phyloP scores from a whole-genome alignment of 2,113 vertebrate genomes.

The Podilymbus podiceps region DNA sequence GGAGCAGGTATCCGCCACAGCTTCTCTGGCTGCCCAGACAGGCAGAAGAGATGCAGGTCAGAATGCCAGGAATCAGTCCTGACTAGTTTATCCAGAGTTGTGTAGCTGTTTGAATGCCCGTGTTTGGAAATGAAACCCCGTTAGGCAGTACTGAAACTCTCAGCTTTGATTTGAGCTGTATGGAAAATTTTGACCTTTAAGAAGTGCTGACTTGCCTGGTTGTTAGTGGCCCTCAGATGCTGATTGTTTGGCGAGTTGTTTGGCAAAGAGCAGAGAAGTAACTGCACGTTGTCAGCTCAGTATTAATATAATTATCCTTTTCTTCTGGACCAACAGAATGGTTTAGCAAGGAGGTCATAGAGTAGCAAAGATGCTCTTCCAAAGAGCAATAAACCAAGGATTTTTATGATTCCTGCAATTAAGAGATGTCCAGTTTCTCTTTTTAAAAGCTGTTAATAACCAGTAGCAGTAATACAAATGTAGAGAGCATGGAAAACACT shows the following conservation, averaged over 20 bases:
- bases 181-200: not conserved
- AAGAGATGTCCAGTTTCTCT: not conserved
- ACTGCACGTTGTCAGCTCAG: not conserved
- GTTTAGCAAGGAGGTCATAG: not conserved
- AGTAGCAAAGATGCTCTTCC: not conserved
- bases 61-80: not conserved
- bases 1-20: not conserved
- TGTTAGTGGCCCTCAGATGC: not conserved
- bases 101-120: not conserved
- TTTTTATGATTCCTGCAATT: not conserved
- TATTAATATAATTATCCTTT: not conserved
- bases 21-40: not conserved
- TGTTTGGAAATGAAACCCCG: not conserved
- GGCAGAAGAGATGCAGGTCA: not conserved
- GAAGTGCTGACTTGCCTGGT: not conserved
- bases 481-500: not conserved
- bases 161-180: not conserved
- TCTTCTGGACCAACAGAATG: not conserved
- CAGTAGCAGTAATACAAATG: not conserved
- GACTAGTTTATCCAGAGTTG: not conserved
- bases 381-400: not conserved
- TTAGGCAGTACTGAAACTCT: not conserved
- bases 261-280: not conserved
- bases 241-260: not conserved
- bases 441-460: not conserved